These are phyloP conservation scores for Pygocentrus nattereri DNA, from an alignment of 2,797 vertebrate species.

Conservation along the genomic window DNA sequence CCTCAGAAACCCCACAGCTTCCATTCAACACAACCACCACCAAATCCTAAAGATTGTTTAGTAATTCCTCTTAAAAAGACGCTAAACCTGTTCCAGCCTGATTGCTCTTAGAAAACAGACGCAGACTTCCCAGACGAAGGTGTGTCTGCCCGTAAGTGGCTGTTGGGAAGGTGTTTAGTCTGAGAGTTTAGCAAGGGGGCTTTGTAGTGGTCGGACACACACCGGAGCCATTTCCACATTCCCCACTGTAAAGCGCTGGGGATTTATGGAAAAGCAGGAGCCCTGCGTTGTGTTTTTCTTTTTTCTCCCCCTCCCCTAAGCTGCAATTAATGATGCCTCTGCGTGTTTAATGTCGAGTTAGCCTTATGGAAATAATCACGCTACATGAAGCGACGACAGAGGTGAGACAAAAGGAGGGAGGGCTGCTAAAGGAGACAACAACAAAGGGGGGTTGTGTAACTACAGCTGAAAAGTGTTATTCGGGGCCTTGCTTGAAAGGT, in stretches of 20 bases:
- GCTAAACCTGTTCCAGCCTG: constrained; percentile 38
- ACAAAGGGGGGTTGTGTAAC: constrained; percentile 32
- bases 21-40: constrained; percentile 29
- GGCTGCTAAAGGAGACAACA: constrained; percentile 24
- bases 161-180: constrained; percentile 62
- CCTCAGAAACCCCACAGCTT: constrained; percentile 26
- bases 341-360: constrained; percentile 56
- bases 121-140: constrained; percentile 56
- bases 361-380: constrained; percentile 60
- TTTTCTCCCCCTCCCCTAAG: constrained; percentile 20
- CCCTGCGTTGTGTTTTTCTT: constrained; percentile 40
- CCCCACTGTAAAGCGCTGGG: constrained; percentile 47
- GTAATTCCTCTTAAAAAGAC: constrained; percentile 46
- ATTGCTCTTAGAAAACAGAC: constrained; percentile 43
- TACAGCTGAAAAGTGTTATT: constrained; percentile 17
- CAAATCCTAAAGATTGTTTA: constrained; percentile 39
- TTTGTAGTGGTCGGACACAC: constrained; percentile 60
- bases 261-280: constrained; percentile 58
- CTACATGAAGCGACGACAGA: constrained; percentile 42
- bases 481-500: constrained; percentile 8
- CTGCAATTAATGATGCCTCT: constrained; percentile 57
- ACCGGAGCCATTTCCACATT: constrained; percentile 56
- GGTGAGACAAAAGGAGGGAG: constrained; percentile 18
- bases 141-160: constrained; percentile 58
- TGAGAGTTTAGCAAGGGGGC: constrained; percentile 51